Conservation (phyloP, 1,140 invertebrate species). For the Chymomyza costata region DNA sequence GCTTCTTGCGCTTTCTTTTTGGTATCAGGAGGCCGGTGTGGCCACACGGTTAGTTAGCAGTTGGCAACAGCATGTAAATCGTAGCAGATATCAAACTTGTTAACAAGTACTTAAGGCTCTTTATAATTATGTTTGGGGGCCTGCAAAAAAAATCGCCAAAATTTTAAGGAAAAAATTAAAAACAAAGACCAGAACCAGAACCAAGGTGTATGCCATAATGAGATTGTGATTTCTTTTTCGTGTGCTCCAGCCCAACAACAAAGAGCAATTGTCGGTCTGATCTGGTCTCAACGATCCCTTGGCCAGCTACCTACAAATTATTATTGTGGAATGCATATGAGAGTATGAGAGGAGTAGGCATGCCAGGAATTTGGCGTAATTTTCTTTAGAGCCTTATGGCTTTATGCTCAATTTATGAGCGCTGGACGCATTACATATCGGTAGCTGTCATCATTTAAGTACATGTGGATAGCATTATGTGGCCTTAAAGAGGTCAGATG, state of each 20-base stretch:
- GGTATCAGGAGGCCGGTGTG: background rate
- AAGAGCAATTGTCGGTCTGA: constrained; percentile 11
- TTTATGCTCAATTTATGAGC: constrained; percentile 56
- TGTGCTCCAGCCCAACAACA: constrained; percentile 33
- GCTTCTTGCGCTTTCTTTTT: constrained; percentile 59
- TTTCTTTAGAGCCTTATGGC: constrained; percentile 58
- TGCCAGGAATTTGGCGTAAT: constrained; percentile 68
- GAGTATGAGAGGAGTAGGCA: too few relatives aligned
- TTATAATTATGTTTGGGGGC: constrained; percentile 61
- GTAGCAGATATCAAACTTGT: constrained; percentile 74
- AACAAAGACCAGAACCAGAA: background rate
- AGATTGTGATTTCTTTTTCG: constrained; percentile 72
- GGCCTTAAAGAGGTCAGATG: constrained; percentile 49
- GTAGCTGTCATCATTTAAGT: constrained; percentile 68
- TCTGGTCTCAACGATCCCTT: too few relatives aligned
- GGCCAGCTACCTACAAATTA: constrained; percentile 65
- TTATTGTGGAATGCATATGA: too few relatives aligned
- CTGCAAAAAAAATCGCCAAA: constrained; percentile 10
- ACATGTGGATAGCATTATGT: too few relatives aligned
- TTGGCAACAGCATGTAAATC: constrained; percentile 71
- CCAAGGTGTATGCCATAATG: constrained; percentile 72
- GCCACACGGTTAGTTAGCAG: background rate
- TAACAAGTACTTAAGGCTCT: constrained; percentile 75
- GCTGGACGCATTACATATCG: constrained; percentile 44
- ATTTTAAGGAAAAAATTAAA: background rate